These are phyloP conservation scores for Zhengitettix transpicula DNA, from an alignment of 2,888 invertebrate genomes.

Conservation along the genomic window DNA sequence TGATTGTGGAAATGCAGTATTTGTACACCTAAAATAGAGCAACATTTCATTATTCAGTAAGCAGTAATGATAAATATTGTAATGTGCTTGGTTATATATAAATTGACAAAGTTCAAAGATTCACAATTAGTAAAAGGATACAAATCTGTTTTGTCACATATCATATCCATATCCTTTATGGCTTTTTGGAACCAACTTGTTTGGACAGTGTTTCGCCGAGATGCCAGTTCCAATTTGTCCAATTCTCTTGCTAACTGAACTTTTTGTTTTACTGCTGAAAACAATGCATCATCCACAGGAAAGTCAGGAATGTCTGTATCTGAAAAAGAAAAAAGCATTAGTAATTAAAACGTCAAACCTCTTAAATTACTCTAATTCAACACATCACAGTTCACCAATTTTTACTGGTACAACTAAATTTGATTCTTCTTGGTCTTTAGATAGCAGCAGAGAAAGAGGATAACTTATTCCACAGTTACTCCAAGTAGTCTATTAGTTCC, in stretches of 20 bases:
- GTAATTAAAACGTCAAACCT: neutral
- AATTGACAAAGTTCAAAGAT: neutral
- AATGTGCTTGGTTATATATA: neutral
- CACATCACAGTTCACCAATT: too few species aligned
- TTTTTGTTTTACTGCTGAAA: conserved; percentile 48
- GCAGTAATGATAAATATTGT: too few species aligned
- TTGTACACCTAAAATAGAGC: too few species aligned
- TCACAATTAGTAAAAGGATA: conserved; percentile 12
- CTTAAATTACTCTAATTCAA: too few species aligned
- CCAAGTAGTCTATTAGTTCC: neutral
- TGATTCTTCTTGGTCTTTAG: too few species aligned
- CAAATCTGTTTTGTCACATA: conserved; percentile 51
- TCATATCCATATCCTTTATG: conserved; percentile 80
- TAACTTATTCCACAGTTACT: too few species aligned
- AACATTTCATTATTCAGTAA: too few species aligned
- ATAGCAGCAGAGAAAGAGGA: too few species aligned
- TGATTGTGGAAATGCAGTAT: too few species aligned
- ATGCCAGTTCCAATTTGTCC: conserved; percentile 49
- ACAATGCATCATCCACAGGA: conserved; percentile 46
- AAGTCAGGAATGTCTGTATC: conserved; percentile 71
- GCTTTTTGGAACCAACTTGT: conserved; percentile 74
- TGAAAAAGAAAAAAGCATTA: conserved; percentile 26
- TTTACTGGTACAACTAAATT: too few species aligned
- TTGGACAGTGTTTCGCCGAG: conserved; percentile 44
- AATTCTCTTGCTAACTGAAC: conserved; percentile 63